Evolutionary conservation across 35 echinoderm and acorn worm species (phyloP).

Genomic region (Diadema setosum): DNA sequence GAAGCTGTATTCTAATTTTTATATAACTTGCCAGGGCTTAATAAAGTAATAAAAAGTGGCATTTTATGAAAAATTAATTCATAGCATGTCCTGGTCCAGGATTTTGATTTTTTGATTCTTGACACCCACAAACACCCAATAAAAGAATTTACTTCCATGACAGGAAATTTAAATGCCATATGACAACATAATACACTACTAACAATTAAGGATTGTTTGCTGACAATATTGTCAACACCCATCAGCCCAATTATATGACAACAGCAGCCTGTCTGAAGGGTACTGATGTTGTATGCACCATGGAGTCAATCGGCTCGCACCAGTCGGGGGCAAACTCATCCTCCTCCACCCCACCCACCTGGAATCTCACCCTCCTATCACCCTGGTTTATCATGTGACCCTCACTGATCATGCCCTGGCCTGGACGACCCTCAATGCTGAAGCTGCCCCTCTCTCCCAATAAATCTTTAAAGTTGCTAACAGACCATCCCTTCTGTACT

Average conservation of each 20-base stretch:
- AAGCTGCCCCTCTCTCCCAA: neutral
- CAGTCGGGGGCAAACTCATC: neutral
- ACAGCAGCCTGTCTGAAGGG: neutral
- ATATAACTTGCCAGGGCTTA: no score
- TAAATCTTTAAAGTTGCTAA: neutral
- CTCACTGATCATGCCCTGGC: neutral
- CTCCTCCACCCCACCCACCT: neutral
- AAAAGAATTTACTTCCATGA: no score
- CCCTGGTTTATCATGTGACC: neutral
- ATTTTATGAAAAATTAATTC: no score
- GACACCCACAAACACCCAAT: no score
- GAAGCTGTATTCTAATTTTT: no score
- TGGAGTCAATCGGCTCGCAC: neutral
- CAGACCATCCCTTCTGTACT: neutral
- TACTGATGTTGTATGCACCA: neutral
- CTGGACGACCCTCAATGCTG: neutral
- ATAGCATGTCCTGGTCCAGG: no score
- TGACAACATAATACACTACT: no score
- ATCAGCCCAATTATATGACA: neutral
- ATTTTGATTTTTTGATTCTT: no score
- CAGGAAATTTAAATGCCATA: no score
- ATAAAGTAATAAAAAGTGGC: no score
- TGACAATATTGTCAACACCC: no score
- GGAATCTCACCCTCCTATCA: neutral
- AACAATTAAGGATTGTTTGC: no score